Evolutionary conservation across 2,797 vertebrate genomes (phyloP).

Genomic region (Enteromius mattozi): DNA sequence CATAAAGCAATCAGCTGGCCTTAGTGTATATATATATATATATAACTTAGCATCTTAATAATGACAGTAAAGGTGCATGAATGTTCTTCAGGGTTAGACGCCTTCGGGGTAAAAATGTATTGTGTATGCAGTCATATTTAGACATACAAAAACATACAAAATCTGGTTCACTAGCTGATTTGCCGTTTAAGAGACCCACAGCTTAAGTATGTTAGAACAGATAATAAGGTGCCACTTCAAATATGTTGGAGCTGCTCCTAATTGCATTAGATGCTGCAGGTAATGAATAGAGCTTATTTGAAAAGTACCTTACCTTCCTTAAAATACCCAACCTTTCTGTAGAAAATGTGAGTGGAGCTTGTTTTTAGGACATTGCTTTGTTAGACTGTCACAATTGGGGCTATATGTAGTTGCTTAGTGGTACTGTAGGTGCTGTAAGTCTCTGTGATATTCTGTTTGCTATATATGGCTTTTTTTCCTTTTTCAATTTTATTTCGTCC

Average conservation of each 20-base stretch:
- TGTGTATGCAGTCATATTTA: background rate
- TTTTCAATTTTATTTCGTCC: background rate
- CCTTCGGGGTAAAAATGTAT: too few species aligned
- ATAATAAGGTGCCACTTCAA: background rate
- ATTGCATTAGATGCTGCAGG: background rate
- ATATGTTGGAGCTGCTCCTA: background rate
- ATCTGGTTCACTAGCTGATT: background rate
- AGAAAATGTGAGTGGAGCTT: background rate
- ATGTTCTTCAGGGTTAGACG: background rate
- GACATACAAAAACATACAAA: background rate
- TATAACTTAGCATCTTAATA: background rate
- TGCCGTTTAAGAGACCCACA: background rate
- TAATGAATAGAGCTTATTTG: background rate
- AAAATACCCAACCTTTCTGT: background rate
- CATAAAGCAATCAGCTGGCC: too few species aligned
- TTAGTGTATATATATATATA: too few species aligned
- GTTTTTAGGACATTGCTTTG: background rate
- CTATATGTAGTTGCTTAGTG: background rate
- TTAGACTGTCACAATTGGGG: background rate
- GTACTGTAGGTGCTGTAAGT: too few species aligned
- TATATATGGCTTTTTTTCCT: background rate
- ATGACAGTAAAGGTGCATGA: background rate
- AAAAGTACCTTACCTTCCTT: background rate
- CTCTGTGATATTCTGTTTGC: background rate
- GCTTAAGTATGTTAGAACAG: background rate